Evolutionary conservation across 2,797 vertebrate genomes (phyloP), one percentile per base, ranked within the genome.

Genomic region (Muscicapa striata): DNA sequence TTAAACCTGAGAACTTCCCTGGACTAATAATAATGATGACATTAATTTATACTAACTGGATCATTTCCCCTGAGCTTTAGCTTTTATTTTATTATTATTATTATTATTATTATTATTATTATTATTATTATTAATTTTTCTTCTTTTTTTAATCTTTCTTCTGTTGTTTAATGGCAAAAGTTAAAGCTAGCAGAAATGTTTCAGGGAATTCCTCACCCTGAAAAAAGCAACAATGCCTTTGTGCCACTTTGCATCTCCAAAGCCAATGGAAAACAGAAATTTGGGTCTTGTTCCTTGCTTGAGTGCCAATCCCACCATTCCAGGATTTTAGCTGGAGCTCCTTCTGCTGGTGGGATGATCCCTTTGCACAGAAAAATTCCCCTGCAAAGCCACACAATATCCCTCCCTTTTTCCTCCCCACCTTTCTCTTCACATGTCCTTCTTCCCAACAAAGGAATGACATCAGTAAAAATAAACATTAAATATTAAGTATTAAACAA

Each of bases 291-390:
- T 7, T 76, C 68, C 12, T n/a, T 24, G 38, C 6, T 32, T 1
- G 11, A 48, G 82, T 11, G 21, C 13, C 30, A 57, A 16, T 20
- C 10, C 22, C 74, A 61, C 15, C 32, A 9, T 15, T 43, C 23
- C 46, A 51, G 78, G 76, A 32, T 96, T 95, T 95, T 43, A 78
- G 32, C 82, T 84, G 58, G 89, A 92, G 96, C 90, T 95, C 94
- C 95, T 94, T 95, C 96, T 95, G 84, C 94, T 95, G 95, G 94
- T 1, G 0, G 90, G 94, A 85, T 63, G 86, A 76, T 62, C 40
- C 6, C 49, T 66, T 54, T 72, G 54, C 87, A 83, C 26, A 27
- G 51, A 29, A 66, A 58, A 85, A n/a, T 46, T 54, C 29, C 34
- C n/a, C 10, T 40, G 5, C 30, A 46, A 79, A 59, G 3, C 43